Percentiles rank a stretch among this genome's conserved stretches.
These are phyloP conservation scores for Otolemur garnettii DNA, from an alignment of 2,113 vertebrate species.

Conservation along the genomic window DNA sequence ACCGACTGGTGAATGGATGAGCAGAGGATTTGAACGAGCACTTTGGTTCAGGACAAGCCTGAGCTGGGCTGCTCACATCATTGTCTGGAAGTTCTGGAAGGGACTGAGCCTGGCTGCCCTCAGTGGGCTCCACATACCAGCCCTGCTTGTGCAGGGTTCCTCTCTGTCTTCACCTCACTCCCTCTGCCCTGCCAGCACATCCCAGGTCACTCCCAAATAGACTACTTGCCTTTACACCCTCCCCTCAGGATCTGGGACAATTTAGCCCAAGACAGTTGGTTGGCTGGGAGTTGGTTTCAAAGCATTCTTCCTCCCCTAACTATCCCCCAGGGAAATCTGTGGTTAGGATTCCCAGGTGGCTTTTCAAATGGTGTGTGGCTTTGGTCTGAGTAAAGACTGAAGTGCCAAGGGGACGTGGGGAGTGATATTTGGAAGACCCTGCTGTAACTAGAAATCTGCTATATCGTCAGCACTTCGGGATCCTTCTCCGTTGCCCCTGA, in stretches of 20 bases:
- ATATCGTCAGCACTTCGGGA: no score
- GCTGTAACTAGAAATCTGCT: neutral
- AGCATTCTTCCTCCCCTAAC: neutral
- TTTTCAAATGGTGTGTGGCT: neutral
- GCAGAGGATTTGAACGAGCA: no score
- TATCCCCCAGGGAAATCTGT: neutral
- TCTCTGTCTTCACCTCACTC: neutral
- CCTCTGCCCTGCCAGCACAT: neutral
- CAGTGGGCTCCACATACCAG: accelerated
- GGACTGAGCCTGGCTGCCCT: neutral
- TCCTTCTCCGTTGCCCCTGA: neutral
- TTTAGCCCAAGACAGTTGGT: neutral
- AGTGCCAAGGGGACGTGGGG: neutral
- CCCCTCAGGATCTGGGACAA: neutral
- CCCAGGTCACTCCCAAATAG: neutral
- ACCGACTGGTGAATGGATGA: neutral
- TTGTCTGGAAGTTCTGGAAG: accelerated
- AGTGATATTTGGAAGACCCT: neutral
- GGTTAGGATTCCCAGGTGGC: neutral
- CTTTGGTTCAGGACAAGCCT: accelerated
- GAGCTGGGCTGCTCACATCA: accelerated
- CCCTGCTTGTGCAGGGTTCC: accelerated
- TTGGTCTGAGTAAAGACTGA: neutral
- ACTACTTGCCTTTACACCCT: neutral
- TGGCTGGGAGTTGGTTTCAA: neutral